phyloP scores from a whole-genome alignment of 2,888 invertebrate species.

The Meganola albula region DNA sequence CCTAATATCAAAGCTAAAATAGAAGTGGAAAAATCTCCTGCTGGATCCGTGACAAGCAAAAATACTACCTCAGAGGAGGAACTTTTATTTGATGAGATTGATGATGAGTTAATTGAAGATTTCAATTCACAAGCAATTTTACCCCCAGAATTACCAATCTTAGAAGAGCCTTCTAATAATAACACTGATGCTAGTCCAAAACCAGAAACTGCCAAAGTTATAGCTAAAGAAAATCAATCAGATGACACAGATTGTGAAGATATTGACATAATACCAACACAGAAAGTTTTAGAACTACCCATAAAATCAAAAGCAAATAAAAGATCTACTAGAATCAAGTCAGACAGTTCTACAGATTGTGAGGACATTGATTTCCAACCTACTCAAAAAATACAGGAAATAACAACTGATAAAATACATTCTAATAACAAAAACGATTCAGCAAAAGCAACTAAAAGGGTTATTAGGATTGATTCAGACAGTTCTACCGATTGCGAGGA shows the following conservation, averaged over 20 bases:
- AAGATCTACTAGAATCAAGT: slow-evolving; percentile 18
- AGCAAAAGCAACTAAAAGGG: slow-evolving; percentile 16
- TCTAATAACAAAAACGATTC: slow-evolving; percentile 1
- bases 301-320: slow-evolving; percentile 5
- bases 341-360: slow-evolving; percentile 29
- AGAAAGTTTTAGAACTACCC: slow-evolving; percentile 1
- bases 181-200: background rate
- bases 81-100: slow-evolving; percentile 53
- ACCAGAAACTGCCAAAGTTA: no score
- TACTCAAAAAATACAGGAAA: slow-evolving; percentile 24
- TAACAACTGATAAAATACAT: slow-evolving; percentile 4
- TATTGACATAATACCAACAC: slow-evolving; percentile 5
- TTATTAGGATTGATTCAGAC: slow-evolving; percentile 29
- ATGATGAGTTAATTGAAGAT: slow-evolving; percentile 37
- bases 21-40: slow-evolving; percentile 1
- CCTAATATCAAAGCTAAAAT: slow-evolving; percentile 18
- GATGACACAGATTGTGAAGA: slow-evolving; percentile 8
- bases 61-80: slow-evolving; percentile 46
- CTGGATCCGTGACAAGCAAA: slow-evolving; percentile 7
- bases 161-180: slow-evolving; percentile 1
- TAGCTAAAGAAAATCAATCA: background rate
- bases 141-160: slow-evolving; percentile 29
- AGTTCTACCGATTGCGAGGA: slow-evolving; percentile 38
- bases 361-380: slow-evolving; percentile 29
- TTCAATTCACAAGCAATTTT: slow-evolving; percentile 55